Base-by-base conservation (phyloP, 2,113 vertebrate genomes). In the Circaetus gallicus region DNA sequence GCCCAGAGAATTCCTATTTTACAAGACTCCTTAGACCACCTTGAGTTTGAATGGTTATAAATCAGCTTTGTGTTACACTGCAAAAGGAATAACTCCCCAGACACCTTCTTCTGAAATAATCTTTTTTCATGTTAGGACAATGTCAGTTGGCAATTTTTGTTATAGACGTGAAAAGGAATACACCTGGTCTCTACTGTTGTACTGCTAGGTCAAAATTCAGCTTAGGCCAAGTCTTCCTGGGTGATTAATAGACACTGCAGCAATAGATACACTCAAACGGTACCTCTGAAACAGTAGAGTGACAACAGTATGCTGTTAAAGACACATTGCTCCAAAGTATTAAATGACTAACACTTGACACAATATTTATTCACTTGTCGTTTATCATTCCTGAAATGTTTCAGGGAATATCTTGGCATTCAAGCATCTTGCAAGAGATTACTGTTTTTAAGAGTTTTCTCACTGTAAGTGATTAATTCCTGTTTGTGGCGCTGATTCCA, bases 361-460 rank as follows among this genome's bases (percentile, higher is more conserved):
- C 31, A 95, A 82, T 93, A 96, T 91, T 85, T 93, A 93, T 93
- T 90, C 62, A 50, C 61, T 94, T 95, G 77, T 72, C 18, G 1
- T 84, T 82, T 93, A 76, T 79, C 4, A 7, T 78, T 85, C 73
- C 52, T 47, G 71, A 91, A 95, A 59, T 55, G 9, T 84, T 91
- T 92, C 59, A 74, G 26, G 20, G 38, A 78, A 66, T 83, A 78
- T 71, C 10, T 74, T 86, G 28, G 12, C 55, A 62, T 93, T 79
- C 38, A 71, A 87, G 5, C 3, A 25, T 50, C 43, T 79, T 89
- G 38, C 28, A 91, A 84, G 29, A 55, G 43, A 78, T 81, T 26
- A 82, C 18, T 49, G 62, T 50, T 92, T 94, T 92, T 53, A 50
- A 66, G 43, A 66, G 17, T 73, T 89, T 94, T 94, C 29, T 81